Base-by-base conservation (phyloP, 2,888 invertebrate species). In the Coecobrya sp. region DNA sequence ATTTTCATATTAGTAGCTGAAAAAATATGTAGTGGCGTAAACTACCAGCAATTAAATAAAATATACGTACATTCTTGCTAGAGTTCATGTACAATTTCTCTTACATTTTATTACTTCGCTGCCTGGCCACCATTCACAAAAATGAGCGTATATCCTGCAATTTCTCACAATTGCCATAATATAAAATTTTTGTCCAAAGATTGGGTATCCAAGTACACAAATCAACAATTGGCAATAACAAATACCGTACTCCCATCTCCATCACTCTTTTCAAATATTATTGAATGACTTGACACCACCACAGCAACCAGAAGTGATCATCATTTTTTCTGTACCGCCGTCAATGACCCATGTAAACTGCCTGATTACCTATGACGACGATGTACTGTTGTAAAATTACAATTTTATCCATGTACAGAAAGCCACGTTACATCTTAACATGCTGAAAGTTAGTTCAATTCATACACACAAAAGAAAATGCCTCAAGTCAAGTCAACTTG, bases 341-440 rank as follows among this genome's bases (percentile, higher is more conserved):
- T 85, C 85, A 85, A 85, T 85, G 85, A 85, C 65, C 85, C 65
- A 65, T 65, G 22, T 85, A 85, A 85, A 65, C 36, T 36, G 7
- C 7, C 36, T 4, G 36, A 36, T 7, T 36, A 7, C 2, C 36
- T 36, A 36, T 65, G 82, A 82, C 36, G 49, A 30, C 16, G 25
- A 55, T 52, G 0, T 16, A 10, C n/a, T n/a, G n/a, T 30, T 55
- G 81, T 81, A 27, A 81, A 25, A 81, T 81, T 27, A 10, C 22
- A n/a, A n/a, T n/a, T n/a, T n/a, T n/a, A n/a, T n/a, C n/a, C n/a
- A n/a, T n/a, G n/a, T n/a, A n/a, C n/a, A n/a, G n/a, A n/a, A n/a
- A n/a, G n/a, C n/a, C n/a, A n/a, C n/a, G n/a, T n/a, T n/a, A n/a
- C n/a, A n/a, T n/a, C n/a, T n/a, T n/a, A n/a, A n/a, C n/a, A n/a